Evolutionary conservation across 1,140 invertebrate species (phyloP).

Genomic region (Drosophila saltans): DNA sequence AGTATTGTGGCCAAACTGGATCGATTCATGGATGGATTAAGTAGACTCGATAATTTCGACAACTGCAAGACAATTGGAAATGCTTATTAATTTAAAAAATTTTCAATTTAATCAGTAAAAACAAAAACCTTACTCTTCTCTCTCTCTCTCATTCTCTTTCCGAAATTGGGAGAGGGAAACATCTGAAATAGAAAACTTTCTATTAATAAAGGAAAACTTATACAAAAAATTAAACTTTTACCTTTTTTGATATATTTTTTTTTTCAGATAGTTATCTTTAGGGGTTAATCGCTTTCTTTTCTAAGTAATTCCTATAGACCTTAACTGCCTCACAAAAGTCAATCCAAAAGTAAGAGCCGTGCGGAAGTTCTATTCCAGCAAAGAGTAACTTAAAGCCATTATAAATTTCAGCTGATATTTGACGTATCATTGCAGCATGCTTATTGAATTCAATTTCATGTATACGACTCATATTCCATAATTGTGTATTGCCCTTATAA

Average conservation of each 20-base stretch:
- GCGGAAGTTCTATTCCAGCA: slow-evolving; percentile 44
- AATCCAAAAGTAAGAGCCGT: slow-evolving; percentile 85
- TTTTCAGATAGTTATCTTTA: background rate
- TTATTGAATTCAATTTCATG: slow-evolving; percentile 86
- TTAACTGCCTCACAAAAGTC: slow-evolving; percentile 85
- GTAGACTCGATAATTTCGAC: no score
- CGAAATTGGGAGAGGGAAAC: no score
- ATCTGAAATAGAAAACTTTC: no score
- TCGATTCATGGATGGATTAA: no score
- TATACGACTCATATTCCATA: slow-evolving; percentile 88
- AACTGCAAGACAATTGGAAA: no score
- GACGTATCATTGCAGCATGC: slow-evolving; percentile 87
- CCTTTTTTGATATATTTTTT: background rate
- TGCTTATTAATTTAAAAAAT: no score
- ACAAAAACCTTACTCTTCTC: no score
- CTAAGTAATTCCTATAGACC: slow-evolving; percentile 85
- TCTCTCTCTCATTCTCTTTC: no score
- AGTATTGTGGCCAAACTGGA: background rate
- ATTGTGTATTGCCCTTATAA: slow-evolving; percentile 89
- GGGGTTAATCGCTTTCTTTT: slow-evolving; percentile 60
- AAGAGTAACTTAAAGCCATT: slow-evolving; percentile 84
- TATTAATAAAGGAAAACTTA: no score
- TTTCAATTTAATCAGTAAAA: no score
- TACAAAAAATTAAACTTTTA: background rate
- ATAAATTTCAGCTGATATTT: slow-evolving; percentile 87